Evolutionary conservation across 2,888 invertebrate species (phyloP).

Genomic region (Horisme vitalbata): DNA sequence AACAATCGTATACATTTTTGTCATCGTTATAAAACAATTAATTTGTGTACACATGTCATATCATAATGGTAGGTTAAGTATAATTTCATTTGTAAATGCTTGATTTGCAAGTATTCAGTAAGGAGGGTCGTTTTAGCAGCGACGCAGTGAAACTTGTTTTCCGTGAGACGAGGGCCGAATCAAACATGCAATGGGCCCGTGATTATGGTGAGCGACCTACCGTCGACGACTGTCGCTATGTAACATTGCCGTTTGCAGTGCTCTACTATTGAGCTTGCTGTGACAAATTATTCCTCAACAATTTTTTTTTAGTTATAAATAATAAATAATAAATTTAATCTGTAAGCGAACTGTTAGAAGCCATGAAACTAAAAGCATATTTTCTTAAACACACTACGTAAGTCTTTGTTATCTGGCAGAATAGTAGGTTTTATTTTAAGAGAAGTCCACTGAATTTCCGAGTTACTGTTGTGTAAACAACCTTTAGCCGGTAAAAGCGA

Average conservation of each 20-base stretch:
- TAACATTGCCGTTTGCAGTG: conserved; percentile 5
- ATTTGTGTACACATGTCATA: too few relatives aligned
- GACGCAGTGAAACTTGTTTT: conserved; percentile 53
- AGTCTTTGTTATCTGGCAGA: conserved; percentile 1
- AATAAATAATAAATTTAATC: too few relatives aligned
- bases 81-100: background rate
- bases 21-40: conserved; percentile 5
- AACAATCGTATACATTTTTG: too few relatives aligned
- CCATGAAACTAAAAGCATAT: background rate
- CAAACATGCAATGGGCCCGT: conserved; percentile 42
- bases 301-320: too few relatives aligned
- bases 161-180: conserved; percentile 51
- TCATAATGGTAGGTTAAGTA: too few relatives aligned
- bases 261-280: conserved; percentile 3
- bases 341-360: background rate
- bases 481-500: conserved; percentile 56
- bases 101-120: conserved; percentile 9
- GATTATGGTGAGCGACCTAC: conserved; percentile 12
- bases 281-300: too few relatives aligned
- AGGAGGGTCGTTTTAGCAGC: conserved; percentile 11
- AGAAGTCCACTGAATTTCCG: conserved; percentile 27
- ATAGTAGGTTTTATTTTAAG: background rate
- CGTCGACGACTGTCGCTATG: too few relatives aligned
- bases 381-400: background rate
- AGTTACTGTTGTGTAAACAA: conserved; percentile 45